A percentile compares a stretch with the other conserved stretches of the same genome.
These are phyloP conservation scores for Theristicus caerulescens DNA, from an alignment of 2,113 vertebrate species.

Conservation along the genomic window DNA sequence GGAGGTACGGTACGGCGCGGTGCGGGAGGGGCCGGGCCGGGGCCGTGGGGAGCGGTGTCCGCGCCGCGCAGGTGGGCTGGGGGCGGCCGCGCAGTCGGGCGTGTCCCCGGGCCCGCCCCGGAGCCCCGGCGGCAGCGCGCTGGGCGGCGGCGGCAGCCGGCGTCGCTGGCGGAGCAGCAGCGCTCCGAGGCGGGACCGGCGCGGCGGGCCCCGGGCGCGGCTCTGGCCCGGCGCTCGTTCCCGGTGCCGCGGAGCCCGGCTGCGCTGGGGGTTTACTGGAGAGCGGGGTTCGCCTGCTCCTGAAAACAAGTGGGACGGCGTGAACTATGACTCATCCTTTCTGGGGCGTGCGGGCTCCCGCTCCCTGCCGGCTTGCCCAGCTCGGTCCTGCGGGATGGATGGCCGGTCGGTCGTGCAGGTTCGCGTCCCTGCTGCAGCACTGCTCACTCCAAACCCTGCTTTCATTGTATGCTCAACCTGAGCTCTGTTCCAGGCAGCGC, in stretches of 20 bases:
- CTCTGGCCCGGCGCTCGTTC: neutral
- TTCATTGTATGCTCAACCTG: fast-evolving
- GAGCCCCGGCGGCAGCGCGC: neutral
- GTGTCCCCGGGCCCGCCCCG: neutral
- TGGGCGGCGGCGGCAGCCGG: neutral
- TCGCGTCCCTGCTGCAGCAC: neutral
- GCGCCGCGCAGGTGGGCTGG: neutral
- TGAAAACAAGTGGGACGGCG: neutral
- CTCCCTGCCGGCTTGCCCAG: neutral
- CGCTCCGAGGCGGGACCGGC: neutral
- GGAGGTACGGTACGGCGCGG: conserved; percentile 77
- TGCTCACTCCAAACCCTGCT: fast-evolving
- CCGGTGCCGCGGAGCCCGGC: neutral
- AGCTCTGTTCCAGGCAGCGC: neutral
- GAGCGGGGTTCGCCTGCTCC: neutral
- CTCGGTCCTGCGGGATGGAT: neutral
- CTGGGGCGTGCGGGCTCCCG: neutral
- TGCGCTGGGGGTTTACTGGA: fast-evolving
- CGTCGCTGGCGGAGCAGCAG: neutral
- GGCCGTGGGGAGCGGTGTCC: neutral
- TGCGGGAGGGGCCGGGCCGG: neutral
- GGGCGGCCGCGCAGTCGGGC: neutral
- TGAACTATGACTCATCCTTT: neutral
- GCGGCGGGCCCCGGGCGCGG: neutral
- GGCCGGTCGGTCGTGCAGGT: fast-evolving